These are phyloP conservation scores for Melanerpes aurifrons DNA, from an alignment of 2,113 vertebrate genomes.

Conservation along the genomic window DNA sequence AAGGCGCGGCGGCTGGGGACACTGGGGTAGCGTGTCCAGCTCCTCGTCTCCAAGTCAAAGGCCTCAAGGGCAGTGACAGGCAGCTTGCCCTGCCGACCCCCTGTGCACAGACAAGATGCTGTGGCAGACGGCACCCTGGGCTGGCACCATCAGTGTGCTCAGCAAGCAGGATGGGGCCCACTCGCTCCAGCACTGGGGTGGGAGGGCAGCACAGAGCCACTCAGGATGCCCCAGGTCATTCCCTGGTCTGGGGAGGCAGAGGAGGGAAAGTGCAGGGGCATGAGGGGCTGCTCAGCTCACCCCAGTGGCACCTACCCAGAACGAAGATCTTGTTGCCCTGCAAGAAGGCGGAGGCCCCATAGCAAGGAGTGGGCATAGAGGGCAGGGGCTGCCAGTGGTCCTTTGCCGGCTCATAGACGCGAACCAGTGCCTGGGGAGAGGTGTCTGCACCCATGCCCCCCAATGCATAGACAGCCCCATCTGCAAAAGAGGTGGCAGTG, in stretches of 20 bases:
- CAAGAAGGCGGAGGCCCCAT: conserved; percentile 89
- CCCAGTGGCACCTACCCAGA: conserved; percentile 77
- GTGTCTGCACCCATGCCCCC: conserved; percentile 96
- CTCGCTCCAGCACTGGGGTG: neutral
- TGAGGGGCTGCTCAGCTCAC: fast-evolving
- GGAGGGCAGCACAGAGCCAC: neutral
- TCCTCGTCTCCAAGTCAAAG: conserved; percentile 92
- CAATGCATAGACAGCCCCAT: conserved; percentile 88
- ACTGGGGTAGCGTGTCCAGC: conserved; percentile 91
- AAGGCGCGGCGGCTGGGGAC: conserved; percentile 95
- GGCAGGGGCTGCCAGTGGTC: conserved; percentile 90
- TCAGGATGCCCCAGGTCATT: neutral
- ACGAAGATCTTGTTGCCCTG: conserved; percentile 92
- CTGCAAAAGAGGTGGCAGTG: conserved; percentile 73
- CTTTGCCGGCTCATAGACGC: conserved; percentile 88
- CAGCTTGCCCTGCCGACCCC: conserved; percentile 95
- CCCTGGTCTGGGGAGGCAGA: neutral
- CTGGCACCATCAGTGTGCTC: neutral
- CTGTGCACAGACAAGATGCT: conserved; percentile 61
- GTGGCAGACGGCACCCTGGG: neutral
- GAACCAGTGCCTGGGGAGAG: conserved; percentile 89
- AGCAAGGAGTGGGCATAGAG: conserved; percentile 96
- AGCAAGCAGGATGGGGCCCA: neutral
- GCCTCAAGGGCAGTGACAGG: conserved; percentile 95
- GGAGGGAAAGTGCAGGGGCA: neutral